A percentile compares a stretch with the other conserved stretches of the same genome.
Conservation (phyloP, 2,113 vertebrate genomes). For the Chlamydotis undulata region DNA sequence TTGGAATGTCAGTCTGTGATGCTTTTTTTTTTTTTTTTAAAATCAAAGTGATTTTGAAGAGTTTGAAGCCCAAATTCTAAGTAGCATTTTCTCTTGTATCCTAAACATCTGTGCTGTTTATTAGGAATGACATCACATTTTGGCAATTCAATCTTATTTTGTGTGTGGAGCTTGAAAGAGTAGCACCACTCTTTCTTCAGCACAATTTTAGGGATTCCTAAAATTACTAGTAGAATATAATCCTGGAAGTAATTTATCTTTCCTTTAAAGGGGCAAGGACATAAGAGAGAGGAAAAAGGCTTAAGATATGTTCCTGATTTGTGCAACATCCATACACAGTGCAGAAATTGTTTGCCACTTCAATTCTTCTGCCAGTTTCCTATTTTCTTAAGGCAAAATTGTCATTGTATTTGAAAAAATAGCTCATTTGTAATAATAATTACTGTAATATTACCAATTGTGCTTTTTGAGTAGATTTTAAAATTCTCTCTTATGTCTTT, state of each 20-base stretch:
- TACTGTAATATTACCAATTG: background rate
- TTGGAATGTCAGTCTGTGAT: background rate
- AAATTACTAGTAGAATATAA: background rate
- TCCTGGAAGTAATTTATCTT: background rate
- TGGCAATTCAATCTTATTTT: background rate
- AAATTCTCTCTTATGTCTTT: background rate
- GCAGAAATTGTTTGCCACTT: background rate
- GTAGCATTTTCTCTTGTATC: background rate
- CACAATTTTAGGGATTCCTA: background rate
- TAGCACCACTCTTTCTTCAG: background rate
- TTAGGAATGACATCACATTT: conserved; percentile 14
- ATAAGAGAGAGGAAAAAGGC: background rate
- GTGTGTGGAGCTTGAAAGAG: background rate
- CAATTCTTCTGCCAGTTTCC: background rate
- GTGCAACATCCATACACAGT: background rate
- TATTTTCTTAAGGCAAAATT: background rate
- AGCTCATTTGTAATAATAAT: background rate
- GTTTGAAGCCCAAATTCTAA: background rate
- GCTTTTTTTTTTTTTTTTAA: background rate
- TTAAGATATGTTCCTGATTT: background rate
- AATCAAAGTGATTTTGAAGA: background rate
- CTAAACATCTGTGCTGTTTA: conserved; percentile 5
- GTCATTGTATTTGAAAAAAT: background rate
- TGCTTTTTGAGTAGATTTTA: background rate
- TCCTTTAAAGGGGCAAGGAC: background rate